Base-by-base conservation (phyloP, 2,113 vertebrate genomes). In the Gallinago jamesoni region DNA sequence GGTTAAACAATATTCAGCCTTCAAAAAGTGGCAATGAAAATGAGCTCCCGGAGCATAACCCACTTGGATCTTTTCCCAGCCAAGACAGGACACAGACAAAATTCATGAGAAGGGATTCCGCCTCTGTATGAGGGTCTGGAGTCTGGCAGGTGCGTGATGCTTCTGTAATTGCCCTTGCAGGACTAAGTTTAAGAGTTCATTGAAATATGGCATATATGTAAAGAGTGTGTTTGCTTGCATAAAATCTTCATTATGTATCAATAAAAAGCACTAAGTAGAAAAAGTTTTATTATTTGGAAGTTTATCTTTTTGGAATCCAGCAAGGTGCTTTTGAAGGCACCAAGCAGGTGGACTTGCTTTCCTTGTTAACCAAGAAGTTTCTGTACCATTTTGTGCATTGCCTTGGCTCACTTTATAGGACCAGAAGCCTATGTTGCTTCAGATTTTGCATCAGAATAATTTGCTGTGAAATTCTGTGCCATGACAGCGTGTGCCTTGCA, bases 1-100 rank as follows among this genome's bases (percentile, higher is more conserved):
- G 89, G 89, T 95, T 93, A 89, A 91, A 59, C 69, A 91, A 92
- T 87, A 94, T 73, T 91, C 89, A 96, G 84, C 41, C 67, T 94
- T 94, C 87, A 92, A 92, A 84, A 91, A 57, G 47, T 70, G 64
- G 69, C 66, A 84, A 5, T 91, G 95, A 89, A 77, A 91, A 89
- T 87, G 80, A 87, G 76, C 74, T 90, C 77, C 62, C 0, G 0
- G 57, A 96, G 91, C 70, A 89, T 93, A 90, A 93, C 83, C 73
- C 60, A 72, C 56, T 94, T 95, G 88, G 85, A 86, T 93, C 55
- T 84, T 90, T 90, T 94, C 93, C 86, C 83, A 92, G 83, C 60
- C 6, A 30, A 85, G 92, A 62, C 48, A 94, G 72, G 81, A 35
- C 56, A 81, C 30, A 89, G 90, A 67, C 60, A 82, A 84, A 91